Conservation (phyloP, 2,888 invertebrate genomes). For the Callyntrura sp. region DNA sequence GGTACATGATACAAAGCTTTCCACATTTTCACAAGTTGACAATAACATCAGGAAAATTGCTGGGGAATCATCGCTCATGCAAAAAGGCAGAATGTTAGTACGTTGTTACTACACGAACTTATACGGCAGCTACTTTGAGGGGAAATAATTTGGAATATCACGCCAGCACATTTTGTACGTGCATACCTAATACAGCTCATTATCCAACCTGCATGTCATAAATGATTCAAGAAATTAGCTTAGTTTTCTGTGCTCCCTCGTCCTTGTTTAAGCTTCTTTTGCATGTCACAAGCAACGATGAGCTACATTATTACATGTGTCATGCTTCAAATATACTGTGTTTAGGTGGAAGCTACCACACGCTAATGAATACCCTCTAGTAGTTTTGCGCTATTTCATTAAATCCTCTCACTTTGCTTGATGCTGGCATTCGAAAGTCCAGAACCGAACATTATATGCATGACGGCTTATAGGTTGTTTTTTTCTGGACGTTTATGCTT, state of each 20-base stretch:
- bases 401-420: constrained; percentile 3
- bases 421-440: no score
- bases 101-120: neutral
- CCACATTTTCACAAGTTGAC: constrained; percentile 39
- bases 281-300: constrained; percentile 3
- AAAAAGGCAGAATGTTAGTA: neutral
- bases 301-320: constrained; percentile 3
- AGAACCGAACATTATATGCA: neutral
- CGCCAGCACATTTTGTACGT: neutral
- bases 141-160: constrained; percentile 22
- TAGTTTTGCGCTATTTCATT: neutral
- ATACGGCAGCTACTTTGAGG: neutral
- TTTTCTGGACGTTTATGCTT: neutral
- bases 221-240: constrained; percentile 48
- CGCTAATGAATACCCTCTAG: neutral
- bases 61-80: neutral
- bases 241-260: neutral
- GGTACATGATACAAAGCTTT: neutral
- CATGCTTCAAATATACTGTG: constrained; percentile 24
- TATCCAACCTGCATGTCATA: neutral
- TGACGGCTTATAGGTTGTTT: neutral
- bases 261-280: constrained; percentile 18
- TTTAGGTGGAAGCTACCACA: neutral
- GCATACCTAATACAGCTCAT: neutral
- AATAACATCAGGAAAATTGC: neutral